A percentile compares a stretch with the other conserved stretches of the same genome.
phyloP scores from a whole-genome alignment of 2,888 invertebrate species.

The Clostera curtula region DNA sequence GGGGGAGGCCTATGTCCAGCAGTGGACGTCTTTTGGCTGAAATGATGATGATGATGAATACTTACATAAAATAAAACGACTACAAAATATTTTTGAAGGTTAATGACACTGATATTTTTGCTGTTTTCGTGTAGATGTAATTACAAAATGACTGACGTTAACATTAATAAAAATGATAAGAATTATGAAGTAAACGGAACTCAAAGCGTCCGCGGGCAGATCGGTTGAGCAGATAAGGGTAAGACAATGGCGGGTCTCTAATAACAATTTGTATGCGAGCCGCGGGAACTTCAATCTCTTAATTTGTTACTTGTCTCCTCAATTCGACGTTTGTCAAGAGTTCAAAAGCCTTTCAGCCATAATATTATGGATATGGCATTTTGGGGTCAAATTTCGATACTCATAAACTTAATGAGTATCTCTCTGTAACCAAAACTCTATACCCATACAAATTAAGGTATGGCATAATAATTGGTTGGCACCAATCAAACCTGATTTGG shows the following conservation, averaged over 20 bases:
- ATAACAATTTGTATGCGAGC: conserved; percentile 63
- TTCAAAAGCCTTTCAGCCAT: background rate
- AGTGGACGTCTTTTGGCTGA: too few relatives aligned
- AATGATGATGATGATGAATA: too few relatives aligned
- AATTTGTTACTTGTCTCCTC: conserved; percentile 51
- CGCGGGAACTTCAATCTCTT: conserved; percentile 55
- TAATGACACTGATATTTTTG: too few relatives aligned
- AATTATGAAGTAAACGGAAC: conserved; percentile 34
- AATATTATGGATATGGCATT: conserved; percentile 21
- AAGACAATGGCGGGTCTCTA: conserved; percentile 51
- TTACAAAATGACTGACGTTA: conserved; percentile 8
- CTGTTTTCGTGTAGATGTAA: too few relatives aligned
- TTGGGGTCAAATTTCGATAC: background rate
- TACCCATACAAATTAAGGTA: too few relatives aligned
- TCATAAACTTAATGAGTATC: too few relatives aligned
- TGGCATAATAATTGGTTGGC: too few relatives aligned
- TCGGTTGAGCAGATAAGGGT: conserved; percentile 32
- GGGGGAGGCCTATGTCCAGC: too few relatives aligned
- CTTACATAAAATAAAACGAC: too few relatives aligned
- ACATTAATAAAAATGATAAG: conserved; percentile 17
- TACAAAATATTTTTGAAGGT: too few relatives aligned
- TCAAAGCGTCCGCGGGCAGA: conserved; percentile 29
- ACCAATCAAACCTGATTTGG: too few relatives aligned
- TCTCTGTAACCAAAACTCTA: too few relatives aligned
- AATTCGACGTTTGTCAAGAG: conserved; percentile 33